phyloP scores from a whole-genome alignment of 1,140 invertebrate species.

The Aleiodes sp. region DNA sequence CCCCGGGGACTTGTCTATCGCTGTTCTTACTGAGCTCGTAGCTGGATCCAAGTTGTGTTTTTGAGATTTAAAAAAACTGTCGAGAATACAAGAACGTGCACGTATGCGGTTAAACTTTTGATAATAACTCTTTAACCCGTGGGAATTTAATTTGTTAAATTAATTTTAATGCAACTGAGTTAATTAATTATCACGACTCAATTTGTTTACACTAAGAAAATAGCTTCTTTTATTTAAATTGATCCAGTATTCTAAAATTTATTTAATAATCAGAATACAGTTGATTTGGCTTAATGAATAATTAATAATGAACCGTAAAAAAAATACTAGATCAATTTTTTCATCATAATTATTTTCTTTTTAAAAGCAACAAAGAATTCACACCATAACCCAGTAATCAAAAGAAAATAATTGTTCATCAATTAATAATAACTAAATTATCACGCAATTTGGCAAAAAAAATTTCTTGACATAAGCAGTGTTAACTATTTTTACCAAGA shows the following conservation, averaged over 20 bases:
- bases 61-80: slow-evolving; percentile 62
- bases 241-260: neutral
- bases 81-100: slow-evolving; percentile 60
- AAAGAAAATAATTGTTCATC: neutral
- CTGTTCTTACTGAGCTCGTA: slow-evolving; percentile 51
- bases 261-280: no score
- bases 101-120: slow-evolving; percentile 52
- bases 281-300: no score
- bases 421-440: neutral
- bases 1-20: slow-evolving; percentile 45
- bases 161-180: no score
- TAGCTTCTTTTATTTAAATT: no score
- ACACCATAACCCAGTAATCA: neutral
- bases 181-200: no score
- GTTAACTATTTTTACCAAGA: neutral
- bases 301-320: no score
- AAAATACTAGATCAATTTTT: neutral
- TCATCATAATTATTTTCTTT: neutral
- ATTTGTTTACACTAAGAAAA: no score
- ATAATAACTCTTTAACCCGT: slow-evolving; percentile 16
- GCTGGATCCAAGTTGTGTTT: slow-evolving; percentile 59
- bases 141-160: neutral
- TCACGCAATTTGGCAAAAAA: neutral
- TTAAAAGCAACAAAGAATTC: neutral
- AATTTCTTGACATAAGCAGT: neutral